Evolutionary conservation across 2,888 invertebrate genomes (phyloP), one percentile per base, ranked within the genome.

Genomic region (Melangyna quadrimaculata): DNA sequence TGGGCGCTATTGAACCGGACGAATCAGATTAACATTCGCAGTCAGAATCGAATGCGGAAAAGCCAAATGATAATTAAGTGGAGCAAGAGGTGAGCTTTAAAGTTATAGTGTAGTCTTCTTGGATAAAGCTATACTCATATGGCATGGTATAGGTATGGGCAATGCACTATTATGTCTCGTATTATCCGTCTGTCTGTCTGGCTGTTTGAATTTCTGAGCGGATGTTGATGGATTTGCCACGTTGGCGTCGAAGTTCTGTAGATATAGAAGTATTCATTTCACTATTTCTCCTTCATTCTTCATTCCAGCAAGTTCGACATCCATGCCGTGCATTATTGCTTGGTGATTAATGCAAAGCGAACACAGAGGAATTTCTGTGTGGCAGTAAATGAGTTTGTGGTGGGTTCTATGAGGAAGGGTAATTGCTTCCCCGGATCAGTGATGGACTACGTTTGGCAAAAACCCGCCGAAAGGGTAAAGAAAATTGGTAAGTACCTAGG

Each of bases 1-100:
- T 92, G 92, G 92, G 89, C 91, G 6, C 88, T 92, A 78, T 88
- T 91, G 81, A 91, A 92, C 89, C 91, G 90, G 59, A 91, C 91
- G 69, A 90, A 90, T 87, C 89, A 90, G 86, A 89, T 91, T 55
- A 89, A 88, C 78, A 90, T 92, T 71, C 90, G 91, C 77, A 91
- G 90, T 37, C 91, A 92, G 88, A 92, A 92, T 88, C 91, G 91
- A n/a, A 90, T 92, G 65, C 90, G 91, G 19, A 92, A 91, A 87
- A 90, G 91, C 48, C 92, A 92, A 87, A 90, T 92, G 90, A 91
- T 91, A 75, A 90, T 92, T 77, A 92, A 92, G 88, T 92, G 92
- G 92, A 91, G 91, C 77, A 90, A 89, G 87, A 90, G 90, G 90
- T 90, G 69, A 88, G 79, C 51, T 35, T 51, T 29, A 35, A 59